Conservation (phyloP, 2,797 vertebrate species). For the Uromys caudimaculatus region DNA sequence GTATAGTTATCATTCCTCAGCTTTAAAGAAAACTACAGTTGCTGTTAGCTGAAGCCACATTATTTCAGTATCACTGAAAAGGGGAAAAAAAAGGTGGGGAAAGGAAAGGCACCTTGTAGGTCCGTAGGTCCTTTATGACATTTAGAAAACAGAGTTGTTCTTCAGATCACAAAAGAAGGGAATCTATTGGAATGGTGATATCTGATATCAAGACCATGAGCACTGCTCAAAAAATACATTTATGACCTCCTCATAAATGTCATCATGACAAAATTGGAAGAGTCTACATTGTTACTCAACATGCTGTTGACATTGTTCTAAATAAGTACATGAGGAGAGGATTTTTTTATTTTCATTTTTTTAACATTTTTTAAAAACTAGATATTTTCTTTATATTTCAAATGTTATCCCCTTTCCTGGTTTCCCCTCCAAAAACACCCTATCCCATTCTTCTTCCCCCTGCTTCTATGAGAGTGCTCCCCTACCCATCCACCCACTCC, state of each 20-base stretch:
- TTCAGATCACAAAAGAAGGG: background rate
- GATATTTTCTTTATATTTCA: too few species aligned
- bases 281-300: too few species aligned
- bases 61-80: background rate
- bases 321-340: background rate
- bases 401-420: too few species aligned
- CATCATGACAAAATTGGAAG: background rate
- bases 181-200: background rate
- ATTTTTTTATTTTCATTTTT: too few species aligned
- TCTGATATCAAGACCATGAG: background rate
- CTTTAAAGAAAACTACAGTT: background rate
- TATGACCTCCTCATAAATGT: background rate
- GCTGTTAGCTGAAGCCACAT: background rate
- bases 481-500: too few species aligned
- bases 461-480: too few species aligned
- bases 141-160: background rate
- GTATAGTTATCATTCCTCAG: background rate
- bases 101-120: background rate
- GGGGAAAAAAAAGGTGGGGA: fast-evolving
- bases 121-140: background rate
- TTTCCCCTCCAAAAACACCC: too few species aligned
- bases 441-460: too few species aligned
- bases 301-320: too few species aligned
- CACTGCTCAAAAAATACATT: background rate
- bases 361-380: too few species aligned